Conservation (phyloP, 2,888 invertebrate genomes). For the Eustalomyia histrio region DNA sequence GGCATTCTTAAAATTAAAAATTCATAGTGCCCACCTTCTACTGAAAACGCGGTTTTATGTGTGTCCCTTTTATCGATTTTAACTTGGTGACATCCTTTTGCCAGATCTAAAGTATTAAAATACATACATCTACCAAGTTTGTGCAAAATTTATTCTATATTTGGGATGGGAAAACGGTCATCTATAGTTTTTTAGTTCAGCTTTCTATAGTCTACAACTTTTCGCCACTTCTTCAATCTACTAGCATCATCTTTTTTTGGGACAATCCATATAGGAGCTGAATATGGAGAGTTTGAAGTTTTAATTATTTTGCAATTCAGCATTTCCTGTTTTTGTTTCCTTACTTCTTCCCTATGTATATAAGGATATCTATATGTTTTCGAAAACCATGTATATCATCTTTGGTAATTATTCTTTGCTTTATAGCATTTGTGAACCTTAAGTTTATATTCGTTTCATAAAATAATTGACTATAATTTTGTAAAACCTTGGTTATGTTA, state of each 20-base stretch:
- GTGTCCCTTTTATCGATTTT: slow-evolving; percentile 11
- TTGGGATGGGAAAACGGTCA: slow-evolving; percentile 43
- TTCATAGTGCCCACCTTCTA: slow-evolving; percentile 19
- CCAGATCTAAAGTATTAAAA: too few species aligned
- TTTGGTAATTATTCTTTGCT: slow-evolving; percentile 52
- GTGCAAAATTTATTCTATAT: slow-evolving; percentile 51
- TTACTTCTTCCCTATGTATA: slow-evolving; percentile 39
- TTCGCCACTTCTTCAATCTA: slow-evolving; percentile 18
- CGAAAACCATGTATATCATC: slow-evolving; percentile 40
- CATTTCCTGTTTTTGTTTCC: slow-evolving; percentile 47
- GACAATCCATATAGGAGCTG: slow-evolving; percentile 37
- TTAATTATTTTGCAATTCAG: slow-evolving; percentile 30
- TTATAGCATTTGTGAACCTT: slow-evolving; percentile 51
- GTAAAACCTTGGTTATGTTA: slow-evolving; percentile 4
- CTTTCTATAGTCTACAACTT: slow-evolving; percentile 43
- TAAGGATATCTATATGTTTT: slow-evolving; percentile 57
- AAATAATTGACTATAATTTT: slow-evolving; percentile 10
- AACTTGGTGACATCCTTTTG: too few species aligned
- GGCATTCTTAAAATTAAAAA: too few species aligned
- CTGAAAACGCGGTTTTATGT: slow-evolving; percentile 25
- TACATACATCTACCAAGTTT: slow-evolving; percentile 31
- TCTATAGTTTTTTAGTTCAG: slow-evolving; percentile 32
- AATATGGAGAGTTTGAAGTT: slow-evolving; percentile 22
- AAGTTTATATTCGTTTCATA: slow-evolving; percentile 40
- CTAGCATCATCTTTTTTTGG: slow-evolving; percentile 34